Evolutionary conservation across 2,113 vertebrate species (phyloP), one percentile per base, ranked within the genome.

Genomic region (Aspidoscelis tigris): DNA sequence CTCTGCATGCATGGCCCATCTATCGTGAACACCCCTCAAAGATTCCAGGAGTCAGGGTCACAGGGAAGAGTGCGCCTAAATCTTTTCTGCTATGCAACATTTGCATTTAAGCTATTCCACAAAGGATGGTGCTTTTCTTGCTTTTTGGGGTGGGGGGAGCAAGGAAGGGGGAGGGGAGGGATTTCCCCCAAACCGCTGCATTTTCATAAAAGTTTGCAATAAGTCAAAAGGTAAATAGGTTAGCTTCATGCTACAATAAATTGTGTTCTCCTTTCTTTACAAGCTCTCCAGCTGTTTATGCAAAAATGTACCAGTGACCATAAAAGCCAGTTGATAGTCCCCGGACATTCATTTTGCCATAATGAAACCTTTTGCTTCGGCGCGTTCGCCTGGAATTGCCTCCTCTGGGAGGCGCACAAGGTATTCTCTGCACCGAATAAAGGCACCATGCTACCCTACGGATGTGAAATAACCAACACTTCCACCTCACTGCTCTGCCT

Each of bases 311-410:
- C 53, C 11, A 43, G 53, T 50, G 82, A 50, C 84, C 86, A 85
- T 89, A 91, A 91, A 92, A 89, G 87, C 18, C 44, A 75, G 83
- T 88, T 88, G 90, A 81, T 47, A 61, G 90, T 89, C 89, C 90
- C 90, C 20, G 2, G 41, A 78, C 82, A 71, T 84, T 22, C 10
- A 0, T 92, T 93, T 87, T 74, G 77, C 82, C 82, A 76, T 84
- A 88, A 89, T 80, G 88, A 75, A 89, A 88, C 80, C 69, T 88
- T 64, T 14, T 88, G 79, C 82, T 69, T 70, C 88, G 87, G 87
- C 81, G 24, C 81, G 79, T 66, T 89, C 84, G n/a, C 44, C 21
- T 76, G 65, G 9, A 80, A 75, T 3, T 41, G 47, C 88, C 86
- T 87, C 74, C 90, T 88, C 93, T 50, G 76, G 89, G 87, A 87